phyloP scores from a whole-genome alignment of 2,797 vertebrate genomes.

The Enteromius unitaeniatus region DNA sequence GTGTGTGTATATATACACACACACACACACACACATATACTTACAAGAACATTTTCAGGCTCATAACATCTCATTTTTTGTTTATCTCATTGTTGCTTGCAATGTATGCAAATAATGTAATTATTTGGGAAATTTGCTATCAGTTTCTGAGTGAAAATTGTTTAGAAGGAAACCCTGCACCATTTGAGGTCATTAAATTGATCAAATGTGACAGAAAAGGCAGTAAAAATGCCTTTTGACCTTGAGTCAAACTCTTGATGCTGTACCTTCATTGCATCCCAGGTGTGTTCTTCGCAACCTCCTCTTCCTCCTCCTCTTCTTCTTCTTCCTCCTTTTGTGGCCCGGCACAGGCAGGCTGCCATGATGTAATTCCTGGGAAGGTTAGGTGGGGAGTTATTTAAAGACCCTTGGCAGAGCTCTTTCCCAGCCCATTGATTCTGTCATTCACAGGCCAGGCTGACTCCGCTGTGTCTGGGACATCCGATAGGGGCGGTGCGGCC shows the following conservation, averaged over 20 bases:
- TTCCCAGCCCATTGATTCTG: constrained; percentile 83
- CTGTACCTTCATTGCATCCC: constrained; percentile 34
- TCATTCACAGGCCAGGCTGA: constrained; percentile 78
- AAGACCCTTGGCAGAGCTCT: constrained; percentile 73
- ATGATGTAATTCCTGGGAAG: constrained; percentile 81
- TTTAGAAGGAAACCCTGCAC: background rate
- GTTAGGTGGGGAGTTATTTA: constrained; percentile 78
- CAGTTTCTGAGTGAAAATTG: background rate
- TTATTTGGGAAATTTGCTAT: background rate
- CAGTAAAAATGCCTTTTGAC: constrained; percentile 71
- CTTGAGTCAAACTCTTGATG: constrained; percentile 69
- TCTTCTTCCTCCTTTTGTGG: constrained; percentile 42
- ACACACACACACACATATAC: too few relatives aligned
- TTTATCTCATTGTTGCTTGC: background rate
- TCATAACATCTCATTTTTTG: background rate
- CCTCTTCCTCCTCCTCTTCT: background rate
- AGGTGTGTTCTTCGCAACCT: constrained; percentile 29
- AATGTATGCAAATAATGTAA: background rate
- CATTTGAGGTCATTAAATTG: background rate
- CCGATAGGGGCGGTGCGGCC: constrained; percentile 79
- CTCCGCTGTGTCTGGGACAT: constrained; percentile 85
- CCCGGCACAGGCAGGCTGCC: constrained; percentile 64
- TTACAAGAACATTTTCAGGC: background rate
- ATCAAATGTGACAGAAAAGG: background rate
- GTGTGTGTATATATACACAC: too few relatives aligned